phyloP scores from a whole-genome alignment of 2,888 invertebrate genomes.

The Metallyticus violacea region DNA sequence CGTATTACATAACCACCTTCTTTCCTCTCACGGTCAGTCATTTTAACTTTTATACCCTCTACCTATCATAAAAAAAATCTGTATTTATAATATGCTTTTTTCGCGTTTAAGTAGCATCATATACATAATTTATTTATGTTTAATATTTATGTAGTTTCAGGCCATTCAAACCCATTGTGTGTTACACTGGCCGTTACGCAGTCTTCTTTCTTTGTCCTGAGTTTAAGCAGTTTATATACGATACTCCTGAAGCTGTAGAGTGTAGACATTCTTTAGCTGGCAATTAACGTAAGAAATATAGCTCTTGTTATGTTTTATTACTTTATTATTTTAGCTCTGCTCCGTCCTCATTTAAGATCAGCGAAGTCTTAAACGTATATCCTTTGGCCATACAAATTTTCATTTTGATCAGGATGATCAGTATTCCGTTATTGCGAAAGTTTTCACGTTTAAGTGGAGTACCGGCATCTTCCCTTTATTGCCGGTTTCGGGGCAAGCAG shows the following conservation, averaged over 20 bases:
- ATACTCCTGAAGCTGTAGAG: background rate
- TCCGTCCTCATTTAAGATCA: background rate
- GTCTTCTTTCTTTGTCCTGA: no score
- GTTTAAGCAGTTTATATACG: background rate
- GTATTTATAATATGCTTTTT: no score
- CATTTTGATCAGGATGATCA: background rate
- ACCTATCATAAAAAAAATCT: no score
- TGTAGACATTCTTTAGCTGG: background rate
- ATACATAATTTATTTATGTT: no score
- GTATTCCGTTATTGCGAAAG: background rate
- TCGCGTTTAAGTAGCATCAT: no score
- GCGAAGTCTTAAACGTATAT: background rate
- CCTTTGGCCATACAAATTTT: background rate
- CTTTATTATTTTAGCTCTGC: background rate
- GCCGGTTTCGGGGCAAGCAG: background rate
- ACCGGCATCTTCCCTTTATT: background rate
- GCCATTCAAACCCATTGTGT: no score
- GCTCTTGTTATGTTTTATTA: background rate
- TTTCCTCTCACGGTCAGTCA: no score
- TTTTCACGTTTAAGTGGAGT: background rate
- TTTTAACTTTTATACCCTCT: no score
- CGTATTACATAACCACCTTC: no score
- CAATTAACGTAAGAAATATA: background rate
- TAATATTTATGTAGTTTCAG: no score
- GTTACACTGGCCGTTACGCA: no score